phyloP scores from a whole-genome alignment of 2,797 vertebrate species.

The Galagoides demidoff region DNA sequence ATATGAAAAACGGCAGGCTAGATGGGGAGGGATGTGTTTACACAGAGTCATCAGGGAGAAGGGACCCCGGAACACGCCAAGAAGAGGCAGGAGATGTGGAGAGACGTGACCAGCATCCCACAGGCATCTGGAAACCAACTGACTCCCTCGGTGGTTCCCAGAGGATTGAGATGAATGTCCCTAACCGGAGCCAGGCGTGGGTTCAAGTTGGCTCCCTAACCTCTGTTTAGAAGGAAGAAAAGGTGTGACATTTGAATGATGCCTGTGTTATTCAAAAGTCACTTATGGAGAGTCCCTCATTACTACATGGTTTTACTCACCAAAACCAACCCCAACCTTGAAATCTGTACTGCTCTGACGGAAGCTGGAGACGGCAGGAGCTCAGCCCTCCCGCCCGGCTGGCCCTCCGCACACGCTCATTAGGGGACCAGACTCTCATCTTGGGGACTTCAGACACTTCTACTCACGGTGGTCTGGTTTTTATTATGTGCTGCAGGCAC shows the following conservation, averaged over 20 bases:
- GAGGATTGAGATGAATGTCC: neutral
- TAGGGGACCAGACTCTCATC: neutral
- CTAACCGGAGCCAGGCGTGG: neutral
- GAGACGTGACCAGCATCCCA: neutral
- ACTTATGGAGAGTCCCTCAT: neutral
- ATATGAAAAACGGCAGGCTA: neutral
- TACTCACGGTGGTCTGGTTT: neutral
- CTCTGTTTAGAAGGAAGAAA: neutral
- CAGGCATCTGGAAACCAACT: neutral
- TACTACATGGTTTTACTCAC: neutral
- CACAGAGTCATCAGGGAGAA: neutral
- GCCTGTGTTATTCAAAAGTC: neutral
- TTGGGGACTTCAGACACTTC: neutral
- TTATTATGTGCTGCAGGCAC: neutral
- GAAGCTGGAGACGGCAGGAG: neutral
- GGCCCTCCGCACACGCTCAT: neutral
- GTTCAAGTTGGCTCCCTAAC: neutral
- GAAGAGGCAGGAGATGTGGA: neutral
- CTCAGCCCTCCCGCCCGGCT: no score
- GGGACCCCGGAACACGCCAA: neutral
- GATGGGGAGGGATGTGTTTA: neutral
- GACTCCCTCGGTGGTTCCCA: fast-evolving
- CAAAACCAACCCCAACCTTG: fast-evolving
- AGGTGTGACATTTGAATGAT: neutral
- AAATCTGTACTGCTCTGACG: neutral